Evolutionary conservation across 2,113 vertebrate genomes (phyloP).

Genomic region (Ivindomyrus marchei): DNA sequence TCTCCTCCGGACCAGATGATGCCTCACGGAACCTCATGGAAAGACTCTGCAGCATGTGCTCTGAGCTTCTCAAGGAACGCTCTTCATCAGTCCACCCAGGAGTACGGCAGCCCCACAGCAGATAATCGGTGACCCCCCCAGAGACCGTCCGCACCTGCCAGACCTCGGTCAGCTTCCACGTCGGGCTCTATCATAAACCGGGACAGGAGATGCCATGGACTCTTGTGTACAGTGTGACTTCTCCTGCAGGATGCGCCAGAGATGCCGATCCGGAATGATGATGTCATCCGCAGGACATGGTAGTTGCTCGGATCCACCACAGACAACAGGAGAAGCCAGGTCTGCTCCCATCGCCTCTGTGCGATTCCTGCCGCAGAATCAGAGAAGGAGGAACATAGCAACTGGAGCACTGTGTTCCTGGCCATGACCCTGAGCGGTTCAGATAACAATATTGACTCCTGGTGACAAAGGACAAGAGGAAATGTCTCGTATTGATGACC

Average conservation of each 20-base stretch:
- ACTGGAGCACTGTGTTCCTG: not conserved
- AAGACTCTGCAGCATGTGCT: not conserved
- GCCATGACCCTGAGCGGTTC: not conserved
- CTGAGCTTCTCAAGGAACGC: not conserved
- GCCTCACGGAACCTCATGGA: not conserved
- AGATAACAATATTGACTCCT: not conserved
- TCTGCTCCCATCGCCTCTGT: not conserved
- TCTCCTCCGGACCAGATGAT: not conserved
- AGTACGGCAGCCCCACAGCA: slow-evolving; percentile 5
- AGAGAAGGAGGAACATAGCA: not conserved
- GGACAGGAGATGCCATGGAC: not conserved
- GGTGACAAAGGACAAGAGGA: not conserved
- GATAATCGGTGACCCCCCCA: not conserved
- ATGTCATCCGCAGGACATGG: not conserved
- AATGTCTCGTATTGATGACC: not conserved
- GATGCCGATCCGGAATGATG: not conserved
- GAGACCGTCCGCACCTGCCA: not conserved
- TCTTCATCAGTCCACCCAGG: not conserved
- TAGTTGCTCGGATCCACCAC: not conserved
- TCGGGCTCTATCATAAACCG: not conserved
- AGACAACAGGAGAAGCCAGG: not conserved
- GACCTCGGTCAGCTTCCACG: not conserved
- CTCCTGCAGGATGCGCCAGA: not conserved
- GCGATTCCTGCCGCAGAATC: not conserved
- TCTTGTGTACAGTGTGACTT: not conserved